These are phyloP conservation scores for Tokudaia muenninki DNA, from an alignment of 2,797 vertebrate genomes.

Conservation along the genomic window DNA sequence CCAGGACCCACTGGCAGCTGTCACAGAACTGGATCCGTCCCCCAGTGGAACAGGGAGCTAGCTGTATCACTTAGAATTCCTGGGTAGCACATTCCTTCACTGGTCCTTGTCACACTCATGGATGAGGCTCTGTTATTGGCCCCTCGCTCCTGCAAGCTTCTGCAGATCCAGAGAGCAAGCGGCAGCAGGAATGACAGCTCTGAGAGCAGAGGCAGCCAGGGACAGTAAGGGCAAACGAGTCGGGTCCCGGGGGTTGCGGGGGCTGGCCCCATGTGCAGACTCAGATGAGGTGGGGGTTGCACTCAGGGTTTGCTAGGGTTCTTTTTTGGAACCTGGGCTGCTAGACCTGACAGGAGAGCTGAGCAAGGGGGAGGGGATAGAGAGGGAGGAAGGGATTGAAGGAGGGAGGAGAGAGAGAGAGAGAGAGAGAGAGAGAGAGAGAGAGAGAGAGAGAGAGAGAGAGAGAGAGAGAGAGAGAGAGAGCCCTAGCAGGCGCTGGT, in stretches of 20 bases:
- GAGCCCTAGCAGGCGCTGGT: slow-evolving; percentile 69
- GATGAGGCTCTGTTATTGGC: slow-evolving; percentile 82
- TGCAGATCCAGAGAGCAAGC: slow-evolving; percentile 75
- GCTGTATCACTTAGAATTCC: slow-evolving; percentile 79
- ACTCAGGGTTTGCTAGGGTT: slow-evolving; percentile 51
- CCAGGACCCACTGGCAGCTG: slow-evolving; percentile 71
- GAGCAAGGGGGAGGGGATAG: slow-evolving; percentile 47
- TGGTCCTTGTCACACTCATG: slow-evolving; percentile 77
- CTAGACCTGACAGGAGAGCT: slow-evolving; percentile 73
- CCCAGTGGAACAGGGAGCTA: slow-evolving; percentile 69
- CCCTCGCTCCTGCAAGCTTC: slow-evolving; percentile 79
- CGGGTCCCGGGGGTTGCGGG: slow-evolving; percentile 24
- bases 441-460: slow-evolving; percentile 39
- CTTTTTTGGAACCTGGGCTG: slow-evolving; percentile 66
- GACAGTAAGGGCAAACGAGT: slow-evolving; percentile 63
- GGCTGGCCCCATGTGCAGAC: slow-evolving; percentile 43
- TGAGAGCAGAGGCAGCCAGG: slow-evolving; percentile 71
- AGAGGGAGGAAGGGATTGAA: slow-evolving; percentile 32
- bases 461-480: slow-evolving; percentile 50
- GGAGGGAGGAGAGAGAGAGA: neutral
- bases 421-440: slow-evolving; percentile 29
- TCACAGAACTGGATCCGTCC: slow-evolving; percentile 72
- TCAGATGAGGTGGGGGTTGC: slow-evolving; percentile 27
- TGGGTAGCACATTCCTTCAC: slow-evolving; percentile 81
- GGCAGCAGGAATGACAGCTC: slow-evolving; percentile 78